These are phyloP conservation scores for Coleophora flavipennella DNA, from an alignment of 2,888 invertebrate genomes.

Conservation along the genomic window DNA sequence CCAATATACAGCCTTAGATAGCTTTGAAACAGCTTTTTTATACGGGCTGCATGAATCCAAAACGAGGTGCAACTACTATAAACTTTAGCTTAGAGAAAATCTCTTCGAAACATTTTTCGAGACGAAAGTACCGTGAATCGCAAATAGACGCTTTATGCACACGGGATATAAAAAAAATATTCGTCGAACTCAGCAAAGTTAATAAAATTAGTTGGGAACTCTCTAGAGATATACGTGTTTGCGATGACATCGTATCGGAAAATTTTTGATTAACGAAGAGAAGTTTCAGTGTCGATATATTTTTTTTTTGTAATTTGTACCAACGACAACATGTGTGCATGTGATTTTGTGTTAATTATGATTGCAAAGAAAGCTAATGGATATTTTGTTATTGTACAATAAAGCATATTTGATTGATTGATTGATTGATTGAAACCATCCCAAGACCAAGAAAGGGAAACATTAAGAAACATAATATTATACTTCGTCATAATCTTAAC, in stretches of 20 bases:
- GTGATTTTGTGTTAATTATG: too few relatives aligned
- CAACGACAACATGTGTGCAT: too few relatives aligned
- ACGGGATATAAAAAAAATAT: conserved; percentile 13
- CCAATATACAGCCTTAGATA: too few relatives aligned
- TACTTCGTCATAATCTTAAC: too few relatives aligned
- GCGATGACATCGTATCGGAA: conserved; percentile 17
- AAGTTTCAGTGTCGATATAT: too few relatives aligned
- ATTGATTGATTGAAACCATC: too few relatives aligned
- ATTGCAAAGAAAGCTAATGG: too few relatives aligned
- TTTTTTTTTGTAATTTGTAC: too few relatives aligned
- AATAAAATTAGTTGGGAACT: conserved; percentile 38
- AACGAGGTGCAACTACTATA: conserved; percentile 50
- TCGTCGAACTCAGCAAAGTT: conserved; percentile 28
- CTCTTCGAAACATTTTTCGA: conserved; percentile 47
- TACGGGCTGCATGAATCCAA: conserved; percentile 42
- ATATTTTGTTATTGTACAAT: too few relatives aligned
- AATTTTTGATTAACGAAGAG: conserved; percentile 10
- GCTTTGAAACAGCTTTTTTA: conserved; percentile 32
- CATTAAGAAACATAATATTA: too few relatives aligned
- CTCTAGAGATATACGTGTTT: conserved; percentile 22
- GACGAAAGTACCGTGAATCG: conserved; percentile 38
- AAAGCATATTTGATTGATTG: too few relatives aligned
- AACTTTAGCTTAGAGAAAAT: conserved; percentile 51
- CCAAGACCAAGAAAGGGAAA: too few relatives aligned
- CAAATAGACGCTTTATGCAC: conserved; percentile 34